Conservation (phyloP, 1,140 invertebrate species). For the Drosophila lacteicornis region DNA sequence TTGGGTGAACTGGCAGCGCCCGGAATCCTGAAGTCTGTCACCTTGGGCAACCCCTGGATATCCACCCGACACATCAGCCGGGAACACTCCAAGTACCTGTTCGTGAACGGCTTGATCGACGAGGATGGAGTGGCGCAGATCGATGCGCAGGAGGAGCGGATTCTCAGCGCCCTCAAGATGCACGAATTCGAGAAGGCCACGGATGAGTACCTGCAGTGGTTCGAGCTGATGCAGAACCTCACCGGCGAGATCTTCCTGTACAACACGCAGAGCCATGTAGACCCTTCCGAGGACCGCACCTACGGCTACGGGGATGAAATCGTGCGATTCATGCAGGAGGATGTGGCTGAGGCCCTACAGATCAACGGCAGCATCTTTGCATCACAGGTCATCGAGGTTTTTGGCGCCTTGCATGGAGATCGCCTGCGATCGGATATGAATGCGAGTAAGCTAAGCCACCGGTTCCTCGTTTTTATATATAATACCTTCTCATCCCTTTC, state of each 20-base stretch:
- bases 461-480: no score
- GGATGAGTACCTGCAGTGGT: constrained; percentile 22
- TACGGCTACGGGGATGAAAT: constrained; percentile 82
- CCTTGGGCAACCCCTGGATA: constrained; percentile 95
- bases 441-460: constrained; percentile 85
- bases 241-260: constrained; percentile 58
- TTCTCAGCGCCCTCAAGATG: constrained; percentile 85
- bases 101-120: constrained; percentile 87
- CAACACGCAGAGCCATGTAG: constrained; percentile 56
- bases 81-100: constrained; percentile 90
- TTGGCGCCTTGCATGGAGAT: constrained; percentile 87
- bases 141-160: constrained; percentile 85
- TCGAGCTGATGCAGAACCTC: constrained; percentile 22
- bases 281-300: constrained; percentile 44
- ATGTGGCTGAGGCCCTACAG: constrained; percentile 88
- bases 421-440: constrained; percentile 94
- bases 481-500: constrained; percentile 55
- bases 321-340: constrained; percentile 89
- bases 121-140: constrained; percentile 84
- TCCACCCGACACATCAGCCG: constrained; percentile 92
- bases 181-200: constrained; percentile 41
- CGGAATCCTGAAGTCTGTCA: constrained; percentile 91
- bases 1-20: constrained; percentile 86
- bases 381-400: constrained; percentile 89
- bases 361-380: constrained; percentile 85